Conservation (phyloP, 2,888 invertebrate genomes). For the Trichogramma dendrolimi region DNA sequence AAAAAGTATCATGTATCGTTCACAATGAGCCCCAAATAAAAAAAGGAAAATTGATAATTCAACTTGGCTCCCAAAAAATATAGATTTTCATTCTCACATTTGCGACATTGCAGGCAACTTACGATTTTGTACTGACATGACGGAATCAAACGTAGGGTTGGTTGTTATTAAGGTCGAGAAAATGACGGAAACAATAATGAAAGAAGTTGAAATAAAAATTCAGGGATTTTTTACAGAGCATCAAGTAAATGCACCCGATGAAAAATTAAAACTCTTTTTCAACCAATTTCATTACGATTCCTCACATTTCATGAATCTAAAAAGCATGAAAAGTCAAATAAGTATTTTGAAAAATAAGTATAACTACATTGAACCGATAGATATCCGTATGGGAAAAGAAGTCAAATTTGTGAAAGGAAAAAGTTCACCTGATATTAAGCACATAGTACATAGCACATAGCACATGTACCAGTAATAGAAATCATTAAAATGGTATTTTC, state of each 20-base stretch:
- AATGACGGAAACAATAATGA: background rate
- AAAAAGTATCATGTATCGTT: background rate
- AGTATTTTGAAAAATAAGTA: conserved; percentile 1
- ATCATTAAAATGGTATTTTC: conserved; percentile 11
- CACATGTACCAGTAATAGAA: conserved; percentile 8
- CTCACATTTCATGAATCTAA: background rate
- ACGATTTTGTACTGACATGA: background rate
- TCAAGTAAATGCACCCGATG: background rate
- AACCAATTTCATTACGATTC: background rate
- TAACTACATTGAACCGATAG: background rate
- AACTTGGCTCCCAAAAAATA: background rate
- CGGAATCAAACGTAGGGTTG: background rate
- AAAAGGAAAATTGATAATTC: background rate
- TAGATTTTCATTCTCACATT: background rate
- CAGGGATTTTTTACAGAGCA: background rate
- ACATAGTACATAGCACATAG: background rate
- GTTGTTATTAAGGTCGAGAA: background rate
- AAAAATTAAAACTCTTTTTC: background rate
- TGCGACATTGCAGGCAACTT: background rate
- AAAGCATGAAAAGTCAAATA: conserved; percentile 3
- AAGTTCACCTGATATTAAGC: background rate
- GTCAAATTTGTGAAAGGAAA: background rate
- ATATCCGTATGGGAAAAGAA: background rate
- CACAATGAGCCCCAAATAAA: background rate
- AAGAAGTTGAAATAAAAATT: background rate